Evolutionary conservation across 2,797 vertebrate species (phyloP).

Genomic region (Acropternis orthonyx): DNA sequence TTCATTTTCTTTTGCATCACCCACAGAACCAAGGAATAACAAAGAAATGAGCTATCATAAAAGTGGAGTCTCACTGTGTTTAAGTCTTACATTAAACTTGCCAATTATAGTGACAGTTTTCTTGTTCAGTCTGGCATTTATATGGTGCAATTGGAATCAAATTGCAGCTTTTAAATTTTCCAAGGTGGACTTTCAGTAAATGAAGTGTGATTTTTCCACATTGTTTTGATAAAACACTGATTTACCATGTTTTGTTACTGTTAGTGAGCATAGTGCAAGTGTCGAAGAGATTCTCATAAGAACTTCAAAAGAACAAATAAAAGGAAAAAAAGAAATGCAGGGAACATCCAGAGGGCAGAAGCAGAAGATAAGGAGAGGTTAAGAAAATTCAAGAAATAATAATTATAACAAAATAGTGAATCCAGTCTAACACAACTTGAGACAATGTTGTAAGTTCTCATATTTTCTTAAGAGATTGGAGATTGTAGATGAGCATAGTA

Average conservation of each 20-base stretch:
- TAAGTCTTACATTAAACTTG: background rate
- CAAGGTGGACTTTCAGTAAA: background rate
- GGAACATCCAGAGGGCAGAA: background rate
- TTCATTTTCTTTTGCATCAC: background rate
- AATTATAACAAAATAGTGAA: background rate
- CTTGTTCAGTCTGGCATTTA: slow-evolving; percentile 16
- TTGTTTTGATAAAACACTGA: slow-evolving; percentile 32
- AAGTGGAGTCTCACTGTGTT: background rate
- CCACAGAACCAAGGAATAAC: background rate
- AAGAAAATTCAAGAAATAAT: background rate
- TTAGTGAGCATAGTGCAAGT: background rate
- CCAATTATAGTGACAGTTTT: background rate
- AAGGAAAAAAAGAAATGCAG: background rate
- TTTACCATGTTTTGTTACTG: background rate
- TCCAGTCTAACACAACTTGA: background rate
- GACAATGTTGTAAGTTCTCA: background rate
- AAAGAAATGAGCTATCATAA: background rate
- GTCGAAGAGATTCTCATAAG: background rate
- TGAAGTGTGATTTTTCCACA: background rate
- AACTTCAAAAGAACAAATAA: slow-evolving; percentile 16
- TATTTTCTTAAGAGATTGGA: background rate
- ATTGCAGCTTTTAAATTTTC: slow-evolving; percentile 4
- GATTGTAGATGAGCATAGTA: background rate
- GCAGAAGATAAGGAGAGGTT: background rate
- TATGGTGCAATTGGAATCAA: background rate